Conservation (phyloP, 2,113 vertebrate genomes). For the Gallinago jamesoni region DNA sequence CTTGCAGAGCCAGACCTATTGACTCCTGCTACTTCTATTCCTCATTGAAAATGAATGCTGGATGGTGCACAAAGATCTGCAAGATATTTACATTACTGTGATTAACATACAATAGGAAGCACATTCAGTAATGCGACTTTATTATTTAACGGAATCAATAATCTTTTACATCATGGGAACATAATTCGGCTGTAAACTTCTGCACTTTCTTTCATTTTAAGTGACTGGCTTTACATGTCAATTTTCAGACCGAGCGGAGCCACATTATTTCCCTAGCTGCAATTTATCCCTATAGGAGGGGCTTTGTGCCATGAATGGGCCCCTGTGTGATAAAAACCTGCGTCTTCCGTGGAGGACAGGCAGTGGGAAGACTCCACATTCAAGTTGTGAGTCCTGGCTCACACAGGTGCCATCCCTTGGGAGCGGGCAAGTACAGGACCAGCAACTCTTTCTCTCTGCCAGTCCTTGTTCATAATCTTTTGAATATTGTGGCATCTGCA, state of each 20-base stretch:
- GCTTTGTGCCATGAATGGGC: neutral
- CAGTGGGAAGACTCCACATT: neutral
- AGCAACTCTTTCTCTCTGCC: neutral
- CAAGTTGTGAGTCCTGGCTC: neutral
- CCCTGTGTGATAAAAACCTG: neutral
- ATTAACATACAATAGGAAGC: slow-evolving; percentile 17
- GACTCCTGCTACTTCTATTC: neutral
- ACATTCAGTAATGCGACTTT: neutral
- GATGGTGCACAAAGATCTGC: neutral
- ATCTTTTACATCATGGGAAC: slow-evolving; percentile 1
- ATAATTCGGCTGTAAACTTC: slow-evolving; percentile 3
- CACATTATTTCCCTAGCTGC: neutral
- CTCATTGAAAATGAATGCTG: neutral
- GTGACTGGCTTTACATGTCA: neutral
- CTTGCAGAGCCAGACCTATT: neutral
- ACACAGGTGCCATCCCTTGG: neutral
- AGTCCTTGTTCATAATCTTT: neutral
- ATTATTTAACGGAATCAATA: slow-evolving; percentile 14
- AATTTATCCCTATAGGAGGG: neutral
- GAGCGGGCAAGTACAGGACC: neutral
- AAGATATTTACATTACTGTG: slow-evolving; percentile 30
- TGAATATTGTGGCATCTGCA: neutral
- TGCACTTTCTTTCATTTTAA: neutral
- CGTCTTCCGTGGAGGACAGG: neutral
- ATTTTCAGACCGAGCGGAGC: neutral